phyloP scores from a whole-genome alignment of 2,888 invertebrate species.

The Apodemia hepburni region DNA sequence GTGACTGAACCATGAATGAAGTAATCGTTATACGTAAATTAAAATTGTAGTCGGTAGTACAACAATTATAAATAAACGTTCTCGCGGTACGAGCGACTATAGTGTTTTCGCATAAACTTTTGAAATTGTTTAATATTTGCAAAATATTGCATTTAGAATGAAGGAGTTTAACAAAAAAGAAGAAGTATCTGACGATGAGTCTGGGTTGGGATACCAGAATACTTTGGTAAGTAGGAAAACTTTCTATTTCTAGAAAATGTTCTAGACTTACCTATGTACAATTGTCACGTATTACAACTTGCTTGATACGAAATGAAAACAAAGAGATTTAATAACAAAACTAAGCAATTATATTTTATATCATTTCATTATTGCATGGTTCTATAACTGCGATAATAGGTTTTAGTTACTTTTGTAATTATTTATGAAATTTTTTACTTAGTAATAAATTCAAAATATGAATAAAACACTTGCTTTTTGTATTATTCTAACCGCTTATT shows the following conservation, averaged over 20 bases:
- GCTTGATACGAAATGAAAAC: conserved; percentile 8
- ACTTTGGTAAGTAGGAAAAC: conserved; percentile 80
- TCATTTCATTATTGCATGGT: neutral
- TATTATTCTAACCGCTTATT: too few relatives aligned
- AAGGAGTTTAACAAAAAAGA: conserved; percentile 58
- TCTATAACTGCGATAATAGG: too few relatives aligned
- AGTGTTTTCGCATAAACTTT: conserved; percentile 35
- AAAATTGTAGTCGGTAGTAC: conserved; percentile 40
- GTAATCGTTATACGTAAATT: conserved; percentile 48
- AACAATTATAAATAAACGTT: conserved; percentile 23
- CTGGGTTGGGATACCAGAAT: conserved; percentile 85
- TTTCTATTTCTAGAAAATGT: conserved; percentile 45
- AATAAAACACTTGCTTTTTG: too few relatives aligned
- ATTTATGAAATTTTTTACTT: too few relatives aligned
- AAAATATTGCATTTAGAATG: conserved; percentile 48
- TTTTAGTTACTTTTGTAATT: too few relatives aligned
- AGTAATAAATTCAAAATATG: too few relatives aligned
- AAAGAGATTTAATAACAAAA: conserved; percentile 5
- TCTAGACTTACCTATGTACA: conserved; percentile 3
- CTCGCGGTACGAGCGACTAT: conserved; percentile 30
- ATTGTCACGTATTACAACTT: conserved; percentile 10
- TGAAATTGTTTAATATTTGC: conserved; percentile 50
- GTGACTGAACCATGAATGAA: conserved; percentile 49
- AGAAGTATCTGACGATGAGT: conserved; percentile 78
- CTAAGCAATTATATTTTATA: conserved; percentile 1